Evolutionary conservation across 2,888 invertebrate genomes (phyloP), one percentile per base, ranked within the genome.

Genomic region (Empis stercorea): DNA sequence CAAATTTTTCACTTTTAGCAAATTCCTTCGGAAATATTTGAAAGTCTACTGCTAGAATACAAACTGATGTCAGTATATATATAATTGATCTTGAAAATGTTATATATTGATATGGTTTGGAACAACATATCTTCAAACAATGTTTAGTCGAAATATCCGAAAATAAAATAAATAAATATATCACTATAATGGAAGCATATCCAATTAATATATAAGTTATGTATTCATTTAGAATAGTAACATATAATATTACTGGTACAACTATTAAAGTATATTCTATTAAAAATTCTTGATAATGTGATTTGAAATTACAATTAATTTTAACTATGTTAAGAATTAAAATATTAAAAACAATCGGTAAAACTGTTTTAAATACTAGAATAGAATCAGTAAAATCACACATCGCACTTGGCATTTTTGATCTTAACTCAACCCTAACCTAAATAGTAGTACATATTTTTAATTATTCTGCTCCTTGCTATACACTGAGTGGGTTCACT

Each of bases 1-100:
- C 93, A 69, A 75, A 86, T 2, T 68, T 75, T 62, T 87, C 85
- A 0, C 91, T 88, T 71, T 96, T 96, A 0, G 85, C 84, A 65
- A 87, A 83, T 59, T 80, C 71, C 42, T 85, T 70, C 1, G 94
- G 94, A 63, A 92, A 95, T 48, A 82, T 72, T 45, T 71, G 72
- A 65, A 95, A 95, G 68, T 96, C 95, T 0, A 96, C 93, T 2
- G 89, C 95, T 50, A 95, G 70, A 55, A 96, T 94, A 53, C 84
- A 83, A 50, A 88, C 71, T 1, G 76, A 76, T 14, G 88, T 84
- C 37, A 82, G 72, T n/a, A 87, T 61, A 59, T 80, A 81, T 2
- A 80, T 78, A 10, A 80, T 67, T 0, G 81, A 78, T 56, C 87
- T 72, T 47, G 78, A 71, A 58, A 77, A 76, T n/a, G 84, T 80